Evolutionary conservation across 64 coral and sea anemone genomes (phyloP).

Genomic region (Pachyseris speciosa): DNA sequence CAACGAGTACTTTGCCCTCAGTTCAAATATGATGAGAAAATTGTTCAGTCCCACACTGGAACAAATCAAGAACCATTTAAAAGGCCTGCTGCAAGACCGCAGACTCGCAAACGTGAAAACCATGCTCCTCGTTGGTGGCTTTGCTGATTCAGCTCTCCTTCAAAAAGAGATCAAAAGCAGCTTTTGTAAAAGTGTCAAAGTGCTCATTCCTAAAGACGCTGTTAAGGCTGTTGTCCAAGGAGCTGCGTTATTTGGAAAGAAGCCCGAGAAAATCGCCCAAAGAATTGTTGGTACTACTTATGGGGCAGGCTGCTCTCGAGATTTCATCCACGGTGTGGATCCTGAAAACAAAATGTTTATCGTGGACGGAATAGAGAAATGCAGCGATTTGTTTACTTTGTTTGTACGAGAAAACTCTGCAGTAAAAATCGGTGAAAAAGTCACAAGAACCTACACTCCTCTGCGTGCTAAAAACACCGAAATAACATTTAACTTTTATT

Average conservation of each 20-base stretch:
- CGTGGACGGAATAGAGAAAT: neutral
- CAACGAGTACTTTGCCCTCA: neutral
- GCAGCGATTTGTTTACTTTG: neutral
- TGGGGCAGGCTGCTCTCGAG: neutral
- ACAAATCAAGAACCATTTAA: neutral
- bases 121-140: too few species aligned
- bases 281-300: neutral
- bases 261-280: neutral
- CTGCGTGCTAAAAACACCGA: neutral
- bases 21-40: neutral
- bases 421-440: neutral
- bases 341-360: neutral
- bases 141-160: neutral
- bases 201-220: neutral
- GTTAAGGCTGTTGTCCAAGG: neutral
- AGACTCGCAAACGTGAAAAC: neutral
- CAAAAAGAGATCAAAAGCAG: neutral
- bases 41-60: neutral
- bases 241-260: neutral
- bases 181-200: neutral
- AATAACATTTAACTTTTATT: neutral
- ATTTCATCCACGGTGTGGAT: neutral
- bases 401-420: neutral
- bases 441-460: neutral
- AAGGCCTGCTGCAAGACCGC: neutral